Evolutionary conservation across 2,113 vertebrate genomes (phyloP), one percentile per base, ranked within the genome.

Genomic region (Dipodomys stephensi): DNA sequence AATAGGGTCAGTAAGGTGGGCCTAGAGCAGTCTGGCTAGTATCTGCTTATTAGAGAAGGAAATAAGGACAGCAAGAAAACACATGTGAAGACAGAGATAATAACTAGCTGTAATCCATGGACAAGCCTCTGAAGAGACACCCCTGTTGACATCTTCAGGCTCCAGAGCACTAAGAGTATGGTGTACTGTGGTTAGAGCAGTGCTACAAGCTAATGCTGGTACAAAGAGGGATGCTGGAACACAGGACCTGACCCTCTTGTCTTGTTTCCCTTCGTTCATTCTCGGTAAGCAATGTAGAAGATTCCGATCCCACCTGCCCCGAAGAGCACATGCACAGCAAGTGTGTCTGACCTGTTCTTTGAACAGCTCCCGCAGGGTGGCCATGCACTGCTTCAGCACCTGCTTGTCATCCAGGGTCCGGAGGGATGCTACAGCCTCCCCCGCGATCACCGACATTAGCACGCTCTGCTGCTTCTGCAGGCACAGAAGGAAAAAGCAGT

Each of bases 381-480:
- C 97, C 99, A 99, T 98, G 89, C 99, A 99, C 96, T 99, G 98
- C 16, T 98, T 98, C 2, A 98, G 96, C 91, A 99, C 98, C 97
- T 99, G 98, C 74, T 98, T 98, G 87, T 99, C 99, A 67, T 99
- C 98, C 97, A 99, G 98, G 80, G 98, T 99, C 88, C 97, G 95
- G 28, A 99, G 95, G 3, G 98, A 96, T 23, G 97, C 74, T 27
- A 99, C 99, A 0, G 99, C 99, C 32, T 99, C 99, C 46, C 99
- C 99, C 3, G 99, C 98, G 53, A 99, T 98, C 79, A 99, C 99
- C 0, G 99, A 99, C 99, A 99, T 99, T 94, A 99, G 97, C 97
- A 99, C 98, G 32, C 99, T 99, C 94, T 99, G 98, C 93, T 99
- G 98, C 65, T 99, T 98, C 99, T 99, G 91, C 73, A 92, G 94